phyloP scores from a whole-genome alignment of 2,888 invertebrate genomes.

The Prenolepis imparis region DNA sequence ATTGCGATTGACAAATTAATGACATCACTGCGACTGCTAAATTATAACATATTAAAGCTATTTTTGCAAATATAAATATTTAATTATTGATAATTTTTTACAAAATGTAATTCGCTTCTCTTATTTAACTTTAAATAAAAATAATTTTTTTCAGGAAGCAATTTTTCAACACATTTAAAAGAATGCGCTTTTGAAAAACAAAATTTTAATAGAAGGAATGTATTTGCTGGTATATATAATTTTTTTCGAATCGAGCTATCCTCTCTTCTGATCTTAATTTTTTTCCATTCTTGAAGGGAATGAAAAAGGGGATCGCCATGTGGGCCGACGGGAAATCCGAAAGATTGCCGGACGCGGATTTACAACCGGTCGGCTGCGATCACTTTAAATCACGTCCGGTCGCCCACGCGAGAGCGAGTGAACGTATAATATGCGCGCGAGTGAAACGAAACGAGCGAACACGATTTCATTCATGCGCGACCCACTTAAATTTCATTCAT shows the following conservation, averaged over 20 bases:
- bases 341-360: conserved; percentile 63
- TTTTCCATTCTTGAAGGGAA: background rate
- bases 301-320: conserved; percentile 11
- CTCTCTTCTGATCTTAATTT: background rate
- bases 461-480: conserved; percentile 82
- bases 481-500: conserved; percentile 83
- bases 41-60: no score
- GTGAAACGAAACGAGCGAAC: conserved; percentile 43
- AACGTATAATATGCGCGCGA: conserved; percentile 29
- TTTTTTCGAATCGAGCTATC: background rate
- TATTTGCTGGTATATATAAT: background rate
- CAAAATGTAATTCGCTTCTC: no score
- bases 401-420: conserved; percentile 77
- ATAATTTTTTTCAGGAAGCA: background rate
- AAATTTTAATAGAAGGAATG: background rate
- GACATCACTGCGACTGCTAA: no score
- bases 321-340: conserved; percentile 47
- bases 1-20: no score
- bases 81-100: no score
- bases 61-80: no score
- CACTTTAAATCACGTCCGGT: conserved; percentile 81
- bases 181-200: background rate
- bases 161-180: background rate
- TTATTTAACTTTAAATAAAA: background rate
- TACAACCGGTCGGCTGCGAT: conserved; percentile 70